Percentiles rank a stretch among this genome's conserved stretches.
phyloP scores from a whole-genome alignment of 2,113 vertebrate species.

The Propithecus coquereli region DNA sequence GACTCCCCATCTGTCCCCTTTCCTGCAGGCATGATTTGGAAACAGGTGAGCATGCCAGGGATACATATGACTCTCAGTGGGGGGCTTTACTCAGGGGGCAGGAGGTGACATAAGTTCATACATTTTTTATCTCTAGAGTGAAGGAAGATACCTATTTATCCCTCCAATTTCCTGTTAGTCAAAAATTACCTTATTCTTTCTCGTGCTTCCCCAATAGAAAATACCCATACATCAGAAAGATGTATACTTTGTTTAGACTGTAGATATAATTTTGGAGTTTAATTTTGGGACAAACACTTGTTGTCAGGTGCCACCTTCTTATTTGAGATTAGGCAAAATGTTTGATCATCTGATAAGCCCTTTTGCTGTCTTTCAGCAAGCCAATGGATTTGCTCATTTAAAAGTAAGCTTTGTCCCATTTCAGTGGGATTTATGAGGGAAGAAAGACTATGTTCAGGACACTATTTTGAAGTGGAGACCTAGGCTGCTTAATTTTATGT shows the following conservation, averaged over 20 bases:
- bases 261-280: neutral
- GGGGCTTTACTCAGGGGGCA: neutral
- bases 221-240: neutral
- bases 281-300: neutral
- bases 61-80: neutral
- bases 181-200: neutral
- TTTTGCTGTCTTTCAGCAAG: neutral
- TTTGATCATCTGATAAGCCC: neutral
- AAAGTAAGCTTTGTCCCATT: neutral
- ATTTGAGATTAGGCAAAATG: neutral
- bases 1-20: neutral
- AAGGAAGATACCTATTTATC: neutral
- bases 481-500: neutral
- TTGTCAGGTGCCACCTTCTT: neutral
- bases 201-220: neutral
- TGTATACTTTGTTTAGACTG: neutral
- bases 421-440: neutral
- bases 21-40: neutral
- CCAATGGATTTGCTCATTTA: neutral
- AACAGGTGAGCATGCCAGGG: neutral
- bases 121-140: neutral
- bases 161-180: neutral
- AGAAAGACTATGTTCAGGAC: too few relatives aligned
- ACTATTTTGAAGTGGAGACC: neutral
- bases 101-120: neutral